These are phyloP conservation scores for Montipora capitata DNA, from an alignment of 92 coral and sea anemone genomes.

Conservation along the genomic window DNA sequence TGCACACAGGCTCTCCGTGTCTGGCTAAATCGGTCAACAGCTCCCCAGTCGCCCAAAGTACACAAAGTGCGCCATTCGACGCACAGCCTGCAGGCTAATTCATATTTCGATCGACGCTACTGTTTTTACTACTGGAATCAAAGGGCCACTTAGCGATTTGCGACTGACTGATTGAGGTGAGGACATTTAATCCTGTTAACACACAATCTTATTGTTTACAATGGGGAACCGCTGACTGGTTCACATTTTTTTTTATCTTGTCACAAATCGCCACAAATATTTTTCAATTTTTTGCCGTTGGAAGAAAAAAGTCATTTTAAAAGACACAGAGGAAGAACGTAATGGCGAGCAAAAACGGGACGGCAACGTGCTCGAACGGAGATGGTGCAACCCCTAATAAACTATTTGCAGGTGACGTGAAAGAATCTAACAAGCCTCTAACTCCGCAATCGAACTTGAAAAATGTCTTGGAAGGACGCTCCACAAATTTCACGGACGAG, in stretches of 20 bases:
- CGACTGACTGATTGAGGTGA: too few relatives aligned
- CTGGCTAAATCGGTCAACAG: too few relatives aligned
- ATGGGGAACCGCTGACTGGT: slow-evolving; percentile 36
- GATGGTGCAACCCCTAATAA: slow-evolving; percentile 6
- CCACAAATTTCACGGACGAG: slow-evolving; percentile 57
- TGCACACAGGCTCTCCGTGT: too few relatives aligned
- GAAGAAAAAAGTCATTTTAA: not conserved
- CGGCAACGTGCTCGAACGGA: not conserved
- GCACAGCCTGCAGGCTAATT: too few relatives aligned
- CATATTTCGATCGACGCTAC: too few relatives aligned
- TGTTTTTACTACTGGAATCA: too few relatives aligned
- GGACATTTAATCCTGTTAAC: not conserved
- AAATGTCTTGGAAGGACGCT: slow-evolving; percentile 56
- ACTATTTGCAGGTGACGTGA: not conserved
- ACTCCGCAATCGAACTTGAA: not conserved
- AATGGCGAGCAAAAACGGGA: slow-evolving; percentile 26
- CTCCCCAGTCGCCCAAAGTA: too few relatives aligned
- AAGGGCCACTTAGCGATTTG: too few relatives aligned
- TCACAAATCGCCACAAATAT: too few relatives aligned
- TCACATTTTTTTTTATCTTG: not conserved
- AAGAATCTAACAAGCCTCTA: not conserved
- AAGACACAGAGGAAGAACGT: not conserved
- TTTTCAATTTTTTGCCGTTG: too few relatives aligned
- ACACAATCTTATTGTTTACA: not conserved
- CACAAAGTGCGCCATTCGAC: too few relatives aligned